phyloP scores from a whole-genome alignment of 2,797 vertebrate genomes.

The Ispidina lecontei region DNA sequence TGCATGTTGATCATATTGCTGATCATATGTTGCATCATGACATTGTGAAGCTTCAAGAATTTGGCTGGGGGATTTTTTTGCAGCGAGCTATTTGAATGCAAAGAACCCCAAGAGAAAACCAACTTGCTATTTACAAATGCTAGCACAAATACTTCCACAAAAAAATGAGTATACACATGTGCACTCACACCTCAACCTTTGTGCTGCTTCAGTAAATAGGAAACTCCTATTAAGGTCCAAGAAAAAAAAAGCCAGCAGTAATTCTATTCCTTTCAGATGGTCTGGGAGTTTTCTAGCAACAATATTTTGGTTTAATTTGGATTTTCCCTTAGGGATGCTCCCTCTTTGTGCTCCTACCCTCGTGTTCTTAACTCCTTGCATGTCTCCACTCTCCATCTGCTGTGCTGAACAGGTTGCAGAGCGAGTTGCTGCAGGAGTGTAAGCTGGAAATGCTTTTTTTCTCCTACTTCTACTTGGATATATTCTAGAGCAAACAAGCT shows the following conservation, averaged over 20 bases:
- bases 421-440: conserved; percentile 22
- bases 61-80: neutral
- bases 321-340: neutral
- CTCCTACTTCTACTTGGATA: neutral
- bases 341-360: neutral
- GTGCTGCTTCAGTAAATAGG: neutral
- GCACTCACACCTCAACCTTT: neutral
- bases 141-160: neutral
- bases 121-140: neutral
- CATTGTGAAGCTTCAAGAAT: neutral
- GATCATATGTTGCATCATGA: neutral
- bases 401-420: conserved; percentile 52
- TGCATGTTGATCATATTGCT: too few relatives aligned
- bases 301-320: neutral
- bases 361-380: neutral
- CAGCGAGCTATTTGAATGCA: neutral
- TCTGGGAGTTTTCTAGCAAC: neutral
- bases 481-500: neutral
- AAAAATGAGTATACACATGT: neutral
- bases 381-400: neutral
- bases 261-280: neutral
- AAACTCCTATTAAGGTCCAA: neutral
- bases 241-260: neutral
- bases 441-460: neutral
- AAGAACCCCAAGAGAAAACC: neutral